phyloP scores from a whole-genome alignment of 2,797 vertebrate genomes.

The Galagoides demidoff region DNA sequence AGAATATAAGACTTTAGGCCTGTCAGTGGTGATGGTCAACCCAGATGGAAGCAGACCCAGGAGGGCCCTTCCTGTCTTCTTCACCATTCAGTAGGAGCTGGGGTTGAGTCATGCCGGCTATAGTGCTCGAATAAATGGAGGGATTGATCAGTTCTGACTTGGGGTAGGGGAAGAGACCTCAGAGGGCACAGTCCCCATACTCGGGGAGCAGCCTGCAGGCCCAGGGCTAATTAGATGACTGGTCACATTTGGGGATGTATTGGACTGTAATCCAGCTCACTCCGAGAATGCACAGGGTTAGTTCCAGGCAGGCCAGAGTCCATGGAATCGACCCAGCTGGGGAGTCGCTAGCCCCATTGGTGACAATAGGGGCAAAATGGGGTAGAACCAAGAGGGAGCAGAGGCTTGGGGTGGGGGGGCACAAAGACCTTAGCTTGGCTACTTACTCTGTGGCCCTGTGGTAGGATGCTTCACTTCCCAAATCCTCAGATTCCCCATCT shows the following conservation, averaged over 20 bases:
- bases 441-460: not conserved
- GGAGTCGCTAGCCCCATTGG: not conserved
- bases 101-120: no score
- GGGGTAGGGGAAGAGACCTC: not conserved
- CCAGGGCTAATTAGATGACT: not conserved
- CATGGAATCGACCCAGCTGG: rapidly evolving
- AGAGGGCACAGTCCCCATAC: not conserved
- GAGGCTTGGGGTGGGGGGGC: rapidly evolving
- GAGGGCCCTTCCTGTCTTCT: not conserved
- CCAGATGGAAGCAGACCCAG: not conserved
- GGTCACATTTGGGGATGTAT: rapidly evolving
- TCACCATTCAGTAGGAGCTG: not conserved
- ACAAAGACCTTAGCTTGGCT: not conserved
- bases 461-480: not conserved
- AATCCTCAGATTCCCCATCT: not conserved
- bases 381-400: not conserved
- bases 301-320: not conserved
- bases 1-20: not conserved
- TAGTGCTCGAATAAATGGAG: not conserved
- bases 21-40: not conserved
- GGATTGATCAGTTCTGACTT: not conserved
- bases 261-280: not conserved
- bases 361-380: not conserved
- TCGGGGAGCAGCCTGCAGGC: no score
- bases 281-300: rapidly evolving